Evolutionary conservation across 2,797 vertebrate species (phyloP).

Genomic region (Adelosebastes latens): DNA sequence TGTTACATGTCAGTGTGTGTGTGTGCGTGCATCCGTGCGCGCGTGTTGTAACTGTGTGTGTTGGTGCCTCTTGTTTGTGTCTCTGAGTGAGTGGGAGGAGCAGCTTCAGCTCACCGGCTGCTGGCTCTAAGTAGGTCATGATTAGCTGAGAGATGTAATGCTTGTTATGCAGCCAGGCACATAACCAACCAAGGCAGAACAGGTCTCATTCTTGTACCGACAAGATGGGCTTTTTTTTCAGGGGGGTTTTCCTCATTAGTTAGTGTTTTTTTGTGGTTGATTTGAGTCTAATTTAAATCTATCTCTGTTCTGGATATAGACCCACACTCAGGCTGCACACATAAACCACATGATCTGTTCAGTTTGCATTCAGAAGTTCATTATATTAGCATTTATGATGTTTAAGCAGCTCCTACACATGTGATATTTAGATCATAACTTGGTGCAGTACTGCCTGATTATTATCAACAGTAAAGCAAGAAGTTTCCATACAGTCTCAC

Average conservation of each 20-base stretch:
- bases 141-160: constrained; percentile 60
- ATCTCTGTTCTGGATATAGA: not conserved
- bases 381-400: not conserved
- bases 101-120: not conserved
- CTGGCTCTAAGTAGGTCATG: constrained; percentile 73
- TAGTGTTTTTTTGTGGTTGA: not conserved
- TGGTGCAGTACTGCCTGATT: not conserved
- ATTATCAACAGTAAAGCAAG: not conserved
- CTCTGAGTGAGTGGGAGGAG: no score
- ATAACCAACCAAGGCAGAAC: not conserved
- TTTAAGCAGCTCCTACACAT: not conserved
- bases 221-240: not conserved
- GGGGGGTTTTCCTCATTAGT: not conserved
- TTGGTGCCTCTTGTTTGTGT: not conserved
- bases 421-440: not conserved
- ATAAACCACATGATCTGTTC: not conserved
- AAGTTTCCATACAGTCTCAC: not conserved
- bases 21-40: not conserved
- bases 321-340: not conserved
- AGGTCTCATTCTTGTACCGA: not conserved
- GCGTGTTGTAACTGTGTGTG: not conserved
- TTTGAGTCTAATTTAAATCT: not conserved
- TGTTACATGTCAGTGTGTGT: not conserved
- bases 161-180: constrained; percentile 19
- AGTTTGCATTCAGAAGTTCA: no score